Evolutionary conservation across 2,888 invertebrate species (phyloP), one percentile per base, ranked within the genome.

Genomic region (Eurytoma californica): DNA sequence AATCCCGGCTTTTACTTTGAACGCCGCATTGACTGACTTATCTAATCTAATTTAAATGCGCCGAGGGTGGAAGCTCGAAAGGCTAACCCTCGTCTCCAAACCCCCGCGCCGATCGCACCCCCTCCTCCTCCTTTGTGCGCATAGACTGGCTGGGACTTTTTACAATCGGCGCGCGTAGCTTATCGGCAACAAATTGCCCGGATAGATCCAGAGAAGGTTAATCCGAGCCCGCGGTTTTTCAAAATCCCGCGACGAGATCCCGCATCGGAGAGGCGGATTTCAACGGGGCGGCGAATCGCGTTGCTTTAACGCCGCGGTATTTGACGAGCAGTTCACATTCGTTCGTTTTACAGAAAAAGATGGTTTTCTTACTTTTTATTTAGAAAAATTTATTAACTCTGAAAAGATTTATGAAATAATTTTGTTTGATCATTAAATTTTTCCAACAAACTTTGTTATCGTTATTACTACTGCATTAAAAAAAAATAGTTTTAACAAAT

Each of bases 41-140:
- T 89, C 89, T 89, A 87, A 89, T 88, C 88, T 87, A 88, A 89
- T 89, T 89, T 88, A 87, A 88, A 89, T 88, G 86, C 86, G 85
- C 84, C 84, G 84, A 81, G 79, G 84, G 83, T 80, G 67, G 47
- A 63, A 61, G 53, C 3, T 12, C 28, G n/a, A 5, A 12, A 24
- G 24, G 53, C 7, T 53, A 16, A 7, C n/a, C 16, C 51, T 20
- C 58, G 18, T 13, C 20, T 13, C 5, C 5, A 28, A 30, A 61
- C 7, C 61, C n/a, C 28, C 24, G 39, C 39, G 16, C 16, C 61
- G 9, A 16, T 47, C 57, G 18, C 12, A n/a, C 63, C 18, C 76
- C 67, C 53, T 55, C 55, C 14, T 30, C 53, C 53, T 14, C 3
- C 53, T 53, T n/a, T 53, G 53, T n/a, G 53, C 53, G 13, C n/a